A percentile compares a stretch with the other conserved stretches of the same genome.
Conservation (phyloP, 2,113 vertebrate genomes). For the Todiramphus chloris region DNA sequence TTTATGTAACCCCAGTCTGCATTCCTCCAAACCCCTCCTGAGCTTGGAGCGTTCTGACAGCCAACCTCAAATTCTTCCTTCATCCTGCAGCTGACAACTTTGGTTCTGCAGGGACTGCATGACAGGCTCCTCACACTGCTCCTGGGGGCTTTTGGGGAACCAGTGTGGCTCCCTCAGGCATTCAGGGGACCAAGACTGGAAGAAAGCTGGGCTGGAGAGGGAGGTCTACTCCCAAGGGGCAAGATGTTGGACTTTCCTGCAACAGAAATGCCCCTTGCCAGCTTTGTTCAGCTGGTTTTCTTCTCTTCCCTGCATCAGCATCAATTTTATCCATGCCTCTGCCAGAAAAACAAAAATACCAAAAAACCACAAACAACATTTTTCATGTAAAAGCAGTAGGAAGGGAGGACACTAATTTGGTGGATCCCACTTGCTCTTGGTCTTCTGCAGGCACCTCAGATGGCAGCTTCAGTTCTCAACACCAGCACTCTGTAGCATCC, state of each 20-base stretch:
- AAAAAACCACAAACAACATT: neutral
- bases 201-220: neutral
- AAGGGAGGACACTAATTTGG: neutral
- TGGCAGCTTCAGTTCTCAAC: neutral
- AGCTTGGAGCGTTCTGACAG: neutral
- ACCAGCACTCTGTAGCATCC: neutral
- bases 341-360: neutral
- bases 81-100: neutral
- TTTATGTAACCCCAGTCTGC: constrained; percentile 49
- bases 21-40: constrained; percentile 40
- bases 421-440: neutral
- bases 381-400: neutral
- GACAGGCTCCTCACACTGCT: neutral
- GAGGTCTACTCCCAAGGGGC: neutral
- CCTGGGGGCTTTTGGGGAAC: fast-evolving
- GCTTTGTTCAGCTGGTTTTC: neutral
- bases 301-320: neutral
- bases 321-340: neutral
- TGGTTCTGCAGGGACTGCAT: fast-evolving
- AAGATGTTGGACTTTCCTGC: neutral
- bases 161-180: neutral
- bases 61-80: constrained; percentile 22
- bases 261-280: neutral
- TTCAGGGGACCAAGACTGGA: neutral
- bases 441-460: neutral